Conservation (phyloP, 2,113 vertebrate genomes). For the Nicator chloris region DNA sequence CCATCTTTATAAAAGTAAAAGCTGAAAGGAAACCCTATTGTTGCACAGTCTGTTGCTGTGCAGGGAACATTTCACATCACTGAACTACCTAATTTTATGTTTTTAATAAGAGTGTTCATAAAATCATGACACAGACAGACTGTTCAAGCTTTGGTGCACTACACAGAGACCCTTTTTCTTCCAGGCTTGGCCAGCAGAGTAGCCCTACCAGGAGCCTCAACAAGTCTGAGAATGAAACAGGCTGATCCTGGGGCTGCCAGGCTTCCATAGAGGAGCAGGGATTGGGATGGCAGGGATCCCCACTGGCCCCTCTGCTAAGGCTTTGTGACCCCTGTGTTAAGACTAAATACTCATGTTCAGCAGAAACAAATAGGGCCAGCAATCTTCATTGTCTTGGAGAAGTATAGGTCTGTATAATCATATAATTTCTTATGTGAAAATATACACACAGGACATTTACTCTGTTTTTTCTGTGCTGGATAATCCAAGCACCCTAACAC, state of each 20-base stretch:
- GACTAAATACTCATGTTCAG: not conserved
- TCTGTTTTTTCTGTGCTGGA: not conserved
- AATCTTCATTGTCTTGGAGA: not conserved
- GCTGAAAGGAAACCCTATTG: not conserved
- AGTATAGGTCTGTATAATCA: not conserved
- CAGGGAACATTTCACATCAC: not conserved
- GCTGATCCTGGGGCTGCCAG: not conserved
- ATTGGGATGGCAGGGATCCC: not conserved
- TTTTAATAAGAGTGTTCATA: not conserved
- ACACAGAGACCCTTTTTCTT: not conserved
- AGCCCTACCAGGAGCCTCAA: not conserved
- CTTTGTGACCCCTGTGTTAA: not conserved
- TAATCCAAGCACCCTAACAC: not conserved
- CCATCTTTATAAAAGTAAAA: not conserved
- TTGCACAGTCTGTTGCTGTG: not conserved
- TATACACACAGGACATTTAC: not conserved
- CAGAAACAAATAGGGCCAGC: not conserved
- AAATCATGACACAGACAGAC: not conserved
- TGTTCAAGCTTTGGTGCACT: not conserved
- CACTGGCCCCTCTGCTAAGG: fast-evolving
- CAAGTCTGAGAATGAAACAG: not conserved
- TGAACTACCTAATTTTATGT: not conserved
- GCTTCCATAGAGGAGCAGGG: not conserved
- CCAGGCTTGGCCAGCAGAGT: not conserved
- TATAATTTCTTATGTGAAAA: not conserved